phyloP scores from a whole-genome alignment of 1,140 invertebrate genomes.

The Drosophila ananassae region DNA sequence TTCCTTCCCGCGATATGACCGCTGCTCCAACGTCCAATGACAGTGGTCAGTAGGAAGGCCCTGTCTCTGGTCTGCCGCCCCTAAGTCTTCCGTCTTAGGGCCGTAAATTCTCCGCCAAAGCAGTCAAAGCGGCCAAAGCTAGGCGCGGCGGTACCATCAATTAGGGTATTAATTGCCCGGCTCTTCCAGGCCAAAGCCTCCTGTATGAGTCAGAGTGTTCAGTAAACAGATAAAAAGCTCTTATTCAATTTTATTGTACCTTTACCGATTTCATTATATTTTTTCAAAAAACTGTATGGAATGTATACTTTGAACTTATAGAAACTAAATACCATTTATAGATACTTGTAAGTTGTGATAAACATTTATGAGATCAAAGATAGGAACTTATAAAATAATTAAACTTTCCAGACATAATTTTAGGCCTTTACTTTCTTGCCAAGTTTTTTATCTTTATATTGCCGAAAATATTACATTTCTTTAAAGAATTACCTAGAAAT shows the following conservation, averaged over 20 bases:
- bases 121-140: slow-evolving; percentile 55
- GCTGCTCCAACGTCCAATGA: not conserved
- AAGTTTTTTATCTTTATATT: no score
- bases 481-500: no score
- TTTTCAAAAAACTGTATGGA: not conserved
- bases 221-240: not conserved
- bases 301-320: not conserved
- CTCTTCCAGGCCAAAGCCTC: slow-evolving; percentile 17
- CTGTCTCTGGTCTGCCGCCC: slow-evolving; percentile 57
- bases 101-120: slow-evolving; percentile 59
- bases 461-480: no score
- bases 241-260: not conserved
- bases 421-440: no score
- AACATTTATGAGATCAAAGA: no score
- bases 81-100: slow-evolving; percentile 69
- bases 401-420: no score
- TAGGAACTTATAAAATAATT: no score
- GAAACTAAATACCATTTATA: no score
- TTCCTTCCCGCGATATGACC: slow-evolving; percentile 47
- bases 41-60: slow-evolving; percentile 48
- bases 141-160: slow-evolving; percentile 67
- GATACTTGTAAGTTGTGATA: no score
- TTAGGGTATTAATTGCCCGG: slow-evolving; percentile 66
- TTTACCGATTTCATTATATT: not conserved
- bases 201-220: slow-evolving; percentile 23